Base-by-base conservation (phyloP, 2,797 vertebrate genomes). In the Gymnodraco acuticeps region DNA sequence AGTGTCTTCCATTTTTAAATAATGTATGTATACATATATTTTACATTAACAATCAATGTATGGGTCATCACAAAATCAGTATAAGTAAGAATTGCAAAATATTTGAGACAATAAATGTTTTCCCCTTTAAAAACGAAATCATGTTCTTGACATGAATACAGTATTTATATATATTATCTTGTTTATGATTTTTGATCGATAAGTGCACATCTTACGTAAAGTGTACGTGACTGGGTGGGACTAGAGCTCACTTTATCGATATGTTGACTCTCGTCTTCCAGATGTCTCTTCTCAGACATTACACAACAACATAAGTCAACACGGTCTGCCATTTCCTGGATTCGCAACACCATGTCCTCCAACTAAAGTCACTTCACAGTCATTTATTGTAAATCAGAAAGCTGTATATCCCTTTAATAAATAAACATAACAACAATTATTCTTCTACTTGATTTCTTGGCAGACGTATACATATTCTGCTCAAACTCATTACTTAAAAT, bases 271-370 rank as follows among this genome's bases (percentile, higher is more conserved):
- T 12, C 2, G 1, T 20, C 54, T 45, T 27, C 64, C 85, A 89
- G 62, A 65, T 84, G 83, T 51, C 51, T 38, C 78, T 82, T 84
- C 79, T 68, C 81, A 75, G 14, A 78, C 12, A 33, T 33, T 33
- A 33, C 33, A 33, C 23, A 55, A 5, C 12, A 54, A 63, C 27
- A 70, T 3, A 76, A 64, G 5, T 33, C 33, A 33, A 33, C 67
- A 70, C 42, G 67, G 46, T 60, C 67, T 70, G 77, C 77, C 64
- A 63, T 41, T 73, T n/a, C 33, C n/a, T n/a, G n/a, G n/a, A n/a
- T n/a, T n/a, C n/a, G n/a, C 20, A 23, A 23, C 20, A 23, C 20
- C 20, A 23, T 23, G 20, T 23, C 20, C 20, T 23, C 20, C 20
- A 62, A 67, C 76, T 72, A 55, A 67, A 72, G 33, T 51, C 27